Evolutionary conservation across 2,113 vertebrate species (phyloP).

Genomic region (Phoxinus phoxinus): DNA sequence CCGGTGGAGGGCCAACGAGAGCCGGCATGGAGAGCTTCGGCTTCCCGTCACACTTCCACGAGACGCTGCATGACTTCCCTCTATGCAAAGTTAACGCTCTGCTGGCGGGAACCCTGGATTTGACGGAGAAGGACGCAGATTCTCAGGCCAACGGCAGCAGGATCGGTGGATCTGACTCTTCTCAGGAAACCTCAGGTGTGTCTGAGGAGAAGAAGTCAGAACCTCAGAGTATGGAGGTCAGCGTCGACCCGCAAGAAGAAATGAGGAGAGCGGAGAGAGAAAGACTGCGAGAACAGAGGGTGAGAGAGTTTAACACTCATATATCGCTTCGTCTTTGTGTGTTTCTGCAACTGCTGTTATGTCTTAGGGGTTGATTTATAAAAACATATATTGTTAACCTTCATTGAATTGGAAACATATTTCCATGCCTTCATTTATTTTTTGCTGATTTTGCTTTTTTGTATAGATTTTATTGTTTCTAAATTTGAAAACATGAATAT

Average conservation of each 20-base stretch:
- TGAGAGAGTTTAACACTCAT: constrained; percentile 62
- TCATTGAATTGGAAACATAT: not conserved
- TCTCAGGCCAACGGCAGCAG: not conserved
- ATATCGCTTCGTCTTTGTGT: not conserved
- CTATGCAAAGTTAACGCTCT: constrained; percentile 89
- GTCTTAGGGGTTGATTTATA: not conserved
- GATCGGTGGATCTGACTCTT: not conserved
- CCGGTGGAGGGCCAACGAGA: constrained; percentile 87
- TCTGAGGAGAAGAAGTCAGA: constrained; percentile 57
- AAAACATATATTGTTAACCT: too few relatives aligned
- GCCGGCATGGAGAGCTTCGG: constrained; percentile 92
- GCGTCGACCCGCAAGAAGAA: constrained; percentile 52
- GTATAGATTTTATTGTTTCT: not conserved
- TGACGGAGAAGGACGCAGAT: constrained; percentile 63
- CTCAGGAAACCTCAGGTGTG: constrained; percentile 42
- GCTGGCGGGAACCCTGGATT: constrained; percentile 81
- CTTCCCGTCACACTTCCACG: constrained; percentile 87
- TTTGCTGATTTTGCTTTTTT: not conserved
- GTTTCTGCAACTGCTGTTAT: not conserved
- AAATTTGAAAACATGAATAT: not conserved
- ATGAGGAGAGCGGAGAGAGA: constrained; percentile 73
- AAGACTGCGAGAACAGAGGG: constrained; percentile 73
- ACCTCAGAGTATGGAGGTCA: constrained; percentile 65
- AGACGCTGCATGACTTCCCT: constrained; percentile 89
- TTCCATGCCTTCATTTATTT: not conserved